Evolutionary conservation across 2,888 invertebrate species (phyloP).

Genomic region (Andrena haemorrhoa): DNA sequence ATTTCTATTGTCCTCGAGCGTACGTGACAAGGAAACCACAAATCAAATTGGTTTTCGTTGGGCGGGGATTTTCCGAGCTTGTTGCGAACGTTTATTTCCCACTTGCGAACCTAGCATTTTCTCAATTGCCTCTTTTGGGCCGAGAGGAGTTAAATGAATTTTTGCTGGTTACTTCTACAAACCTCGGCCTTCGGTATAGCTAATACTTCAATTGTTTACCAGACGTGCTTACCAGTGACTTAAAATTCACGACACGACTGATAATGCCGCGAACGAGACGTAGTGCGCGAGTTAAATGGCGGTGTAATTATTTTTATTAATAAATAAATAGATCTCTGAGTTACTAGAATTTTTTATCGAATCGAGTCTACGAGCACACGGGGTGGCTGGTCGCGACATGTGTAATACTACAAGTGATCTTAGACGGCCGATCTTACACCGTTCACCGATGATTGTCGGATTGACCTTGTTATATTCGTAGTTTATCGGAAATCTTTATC

Average conservation of each 20-base stretch:
- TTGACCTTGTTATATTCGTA: conserved; percentile 42
- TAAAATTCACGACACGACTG: neutral
- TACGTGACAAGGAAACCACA: neutral
- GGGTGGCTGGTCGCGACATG: neutral
- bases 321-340: neutral
- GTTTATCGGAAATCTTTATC: conserved; percentile 60
- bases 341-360: conserved; percentile 32
- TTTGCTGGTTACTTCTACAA: neutral
- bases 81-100: neutral
- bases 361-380: neutral
- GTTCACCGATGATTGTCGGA: conserved; percentile 25
- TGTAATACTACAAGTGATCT: conserved; percentile 23
- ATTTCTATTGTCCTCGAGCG: neutral
- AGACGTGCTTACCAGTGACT: conserved; percentile 6
- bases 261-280: conserved; percentile 14
- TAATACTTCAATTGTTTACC: neutral
- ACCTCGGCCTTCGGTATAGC: neutral
- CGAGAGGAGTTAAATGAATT: neutral
- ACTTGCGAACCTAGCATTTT: neutral
- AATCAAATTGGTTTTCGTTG: conserved; percentile 1
- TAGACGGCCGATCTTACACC: conserved; percentile 24
- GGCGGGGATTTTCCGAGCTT: neutral
- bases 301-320: neutral
- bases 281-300: neutral
- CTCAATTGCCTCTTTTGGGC: neutral